Evolutionary conservation across 1,140 invertebrate species (phyloP), one percentile per base, ranked within the genome.

Genomic region (Andrena cerasifolii): DNA sequence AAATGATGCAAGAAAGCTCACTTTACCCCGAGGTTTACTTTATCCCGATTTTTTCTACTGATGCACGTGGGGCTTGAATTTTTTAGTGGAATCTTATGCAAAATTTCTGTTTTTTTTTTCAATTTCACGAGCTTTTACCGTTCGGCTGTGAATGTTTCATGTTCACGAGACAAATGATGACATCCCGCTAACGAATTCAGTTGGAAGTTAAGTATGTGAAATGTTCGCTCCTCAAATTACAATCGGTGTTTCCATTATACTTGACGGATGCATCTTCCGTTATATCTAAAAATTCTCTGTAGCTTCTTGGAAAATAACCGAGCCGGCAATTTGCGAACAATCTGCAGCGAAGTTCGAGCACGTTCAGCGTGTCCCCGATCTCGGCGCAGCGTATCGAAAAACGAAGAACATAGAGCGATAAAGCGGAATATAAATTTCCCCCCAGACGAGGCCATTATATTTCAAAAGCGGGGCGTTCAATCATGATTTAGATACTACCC

Each of bases 381-480:
- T 4, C n/a, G n/a, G 63, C 28, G 14, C 28, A 31, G n/a, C 40
- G 73, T 21, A 77, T 59, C 74, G 66, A 70, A 77, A 77, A 77
- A 70, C 61, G 40, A 75, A 47, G 14, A 65, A 33, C 26, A 4
- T 2, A 14, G 3, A 28, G 18, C 66, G 74, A 77, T 77, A 77
- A 77, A 77, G 3, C 74, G 54, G 43, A 59, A 76, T 59, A 77
- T 77, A 77, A 77, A 77, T 77, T 71, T 71, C 36, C 54, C 24
- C 33, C 33, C 28, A 40, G 33, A 70, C 74, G 74, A 70, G 67
- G 33, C 66, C 58, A 71, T 77, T 77, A 77, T 77, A 77, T 71
- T 77, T 70, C 66, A 59, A 70, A 40, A 71, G 53, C 56, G 56
- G 10, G 24, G 26, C 33, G 21, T 66, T 36, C 63, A 33, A 53